Evolutionary conservation across 2,888 invertebrate species (phyloP).

Genomic region (Spilarctia lutea): DNA sequence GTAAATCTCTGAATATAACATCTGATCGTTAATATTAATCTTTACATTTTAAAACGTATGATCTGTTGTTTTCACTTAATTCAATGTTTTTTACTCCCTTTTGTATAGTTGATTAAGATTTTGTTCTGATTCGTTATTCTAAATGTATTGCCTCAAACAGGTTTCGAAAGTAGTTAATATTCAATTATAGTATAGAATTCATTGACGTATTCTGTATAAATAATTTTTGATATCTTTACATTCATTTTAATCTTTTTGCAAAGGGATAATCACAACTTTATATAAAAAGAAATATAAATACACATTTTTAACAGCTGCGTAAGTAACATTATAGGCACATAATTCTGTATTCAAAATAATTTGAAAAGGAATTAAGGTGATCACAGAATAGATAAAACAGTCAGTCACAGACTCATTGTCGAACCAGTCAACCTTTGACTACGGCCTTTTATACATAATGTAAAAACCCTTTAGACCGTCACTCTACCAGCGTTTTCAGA

Average conservation of each 20-base stretch:
- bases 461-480: too few relatives aligned
- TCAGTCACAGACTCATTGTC: background rate
- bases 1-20: background rate
- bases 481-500: too few relatives aligned
- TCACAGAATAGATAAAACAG: background rate
- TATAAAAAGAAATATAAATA: background rate
- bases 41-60: too few relatives aligned
- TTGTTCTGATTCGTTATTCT: background rate
- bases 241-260: background rate
- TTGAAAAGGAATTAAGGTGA: background rate
- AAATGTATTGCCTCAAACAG: background rate
- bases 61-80: background rate
- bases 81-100: background rate
- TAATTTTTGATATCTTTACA: slow-evolving; percentile 55
- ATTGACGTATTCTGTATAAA: slow-evolving; percentile 8
- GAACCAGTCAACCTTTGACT: too few relatives aligned
- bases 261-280: background rate
- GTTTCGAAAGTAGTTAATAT: background rate
- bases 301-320: background rate
- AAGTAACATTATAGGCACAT: background rate
- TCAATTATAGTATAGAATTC: background rate
- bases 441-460: too few relatives aligned
- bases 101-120: background rate
- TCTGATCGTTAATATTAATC: background rate
- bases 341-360: background rate